phyloP scores from a whole-genome alignment of 1,140 invertebrate genomes.

The Aradophagus sp. region DNA sequence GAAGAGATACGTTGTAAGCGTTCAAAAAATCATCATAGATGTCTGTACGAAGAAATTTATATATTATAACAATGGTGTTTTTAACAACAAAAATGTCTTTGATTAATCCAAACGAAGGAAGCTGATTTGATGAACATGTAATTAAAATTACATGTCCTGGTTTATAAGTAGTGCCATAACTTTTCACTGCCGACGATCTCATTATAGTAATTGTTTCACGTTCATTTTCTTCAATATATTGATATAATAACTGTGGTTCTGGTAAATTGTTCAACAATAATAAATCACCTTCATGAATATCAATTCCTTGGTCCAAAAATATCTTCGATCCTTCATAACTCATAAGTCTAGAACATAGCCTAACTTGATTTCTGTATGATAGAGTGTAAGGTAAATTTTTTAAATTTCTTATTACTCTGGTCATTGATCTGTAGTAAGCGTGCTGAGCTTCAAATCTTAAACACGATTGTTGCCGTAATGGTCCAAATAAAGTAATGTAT shows the following conservation, averaged over 20 bases:
- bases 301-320: slow-evolving; percentile 41
- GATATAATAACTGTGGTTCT: slow-evolving; percentile 16
- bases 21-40: no score
- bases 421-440: slow-evolving; percentile 31
- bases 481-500: slow-evolving; percentile 42
- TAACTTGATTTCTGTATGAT: slow-evolving; percentile 35
- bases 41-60: no score
- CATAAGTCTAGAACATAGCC: slow-evolving; percentile 25
- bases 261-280: slow-evolving; percentile 33
- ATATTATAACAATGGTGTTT: no score
- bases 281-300: slow-evolving; percentile 26
- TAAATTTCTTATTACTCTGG: slow-evolving; percentile 35
- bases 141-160: no score
- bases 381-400: slow-evolving; percentile 48
- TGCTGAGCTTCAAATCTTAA: slow-evolving; percentile 28
- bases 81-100: no score
- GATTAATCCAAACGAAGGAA: no score
- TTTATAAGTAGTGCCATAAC: no score
- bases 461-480: slow-evolving; percentile 28
- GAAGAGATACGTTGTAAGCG: no score
- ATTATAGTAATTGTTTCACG: background rate
- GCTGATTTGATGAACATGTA: no score
- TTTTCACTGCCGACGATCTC: no score
- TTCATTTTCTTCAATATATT: slow-evolving; percentile 19
- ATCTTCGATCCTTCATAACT: slow-evolving; percentile 20